These are phyloP conservation scores for Umimayanthus chanpuru DNA, from an alignment of 92 coral and sea anemone species.

Conservation along the genomic window DNA sequence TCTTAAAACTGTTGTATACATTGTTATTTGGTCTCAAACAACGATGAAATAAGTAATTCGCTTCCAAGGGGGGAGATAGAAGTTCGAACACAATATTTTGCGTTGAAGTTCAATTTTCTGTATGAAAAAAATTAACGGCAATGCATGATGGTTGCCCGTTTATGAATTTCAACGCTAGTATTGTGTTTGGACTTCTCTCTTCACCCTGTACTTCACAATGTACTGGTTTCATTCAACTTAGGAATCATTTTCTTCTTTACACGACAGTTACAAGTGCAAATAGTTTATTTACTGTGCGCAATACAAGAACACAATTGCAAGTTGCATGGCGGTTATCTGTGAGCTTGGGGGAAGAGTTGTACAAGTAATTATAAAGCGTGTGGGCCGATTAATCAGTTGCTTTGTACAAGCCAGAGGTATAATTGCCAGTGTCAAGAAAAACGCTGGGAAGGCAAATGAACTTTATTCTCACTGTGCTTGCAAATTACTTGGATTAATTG, in stretches of 20 bases:
- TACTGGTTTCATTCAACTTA: neutral
- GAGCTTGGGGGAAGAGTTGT: neutral
- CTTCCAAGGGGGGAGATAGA: too few species aligned
- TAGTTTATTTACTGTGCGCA: neutral
- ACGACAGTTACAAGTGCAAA: neutral
- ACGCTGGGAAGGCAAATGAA: neutral
- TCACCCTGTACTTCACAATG: neutral
- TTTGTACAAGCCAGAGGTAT: neutral
- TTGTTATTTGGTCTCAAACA: neutral
- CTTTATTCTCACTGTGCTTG: neutral
- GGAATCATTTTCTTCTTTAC: too few species aligned
- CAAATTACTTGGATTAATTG: neutral
- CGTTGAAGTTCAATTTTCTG: too few species aligned
- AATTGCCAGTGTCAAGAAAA: neutral
- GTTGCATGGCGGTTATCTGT: neutral
- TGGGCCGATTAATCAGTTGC: neutral
- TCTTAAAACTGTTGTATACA: too few species aligned
- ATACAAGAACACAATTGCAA: neutral
- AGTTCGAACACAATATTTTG: too few species aligned
- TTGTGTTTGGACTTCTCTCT: neutral
- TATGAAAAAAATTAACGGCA: too few species aligned
- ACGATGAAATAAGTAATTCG: too few species aligned
- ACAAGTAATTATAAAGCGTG: neutral
- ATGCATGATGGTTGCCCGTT: neutral
- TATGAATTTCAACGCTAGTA: neutral